Evolutionary conservation across 2,797 vertebrate genomes (phyloP), one percentile per base, ranked within the genome.

Genomic region (Phoxinus dragarum): DNA sequence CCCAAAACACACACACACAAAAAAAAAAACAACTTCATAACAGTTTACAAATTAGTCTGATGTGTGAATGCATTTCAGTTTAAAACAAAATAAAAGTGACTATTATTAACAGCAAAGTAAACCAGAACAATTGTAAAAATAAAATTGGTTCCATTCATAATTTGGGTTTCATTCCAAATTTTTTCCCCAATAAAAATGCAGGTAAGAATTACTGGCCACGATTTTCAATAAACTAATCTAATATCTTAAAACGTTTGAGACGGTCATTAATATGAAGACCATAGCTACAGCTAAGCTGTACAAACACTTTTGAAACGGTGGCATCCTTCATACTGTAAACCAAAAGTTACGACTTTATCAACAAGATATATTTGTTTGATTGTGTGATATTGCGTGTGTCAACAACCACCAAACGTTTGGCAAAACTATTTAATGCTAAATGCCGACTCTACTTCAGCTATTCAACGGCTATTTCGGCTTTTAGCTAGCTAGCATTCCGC

Each of bases 241-340:
- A 61, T 5, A 69, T 59, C 14, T 17, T 52, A 49, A 66, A 64
- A 44, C 34, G 12, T 59, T 52, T 8, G 66, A 69, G 14, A 31
- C 36, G 0, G 27, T 67, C 61, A 38, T 79, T 21, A 71, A 38
- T 40, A 80, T 10, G 38, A 64, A 82, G 64, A 66, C 31, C 31
- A 34, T 3, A 76, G 44, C 44, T 54, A 67, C 44, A 68, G 64
- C 34, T 78, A 23, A 59, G 36, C 40, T 17, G 52, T 85, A 72
- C 61, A 14, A 49, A 85, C 68, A 85, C 52, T 61, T 59, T 64
- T 7, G 9, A 44, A 59, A 64, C 14, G 17, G 59, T 84, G 47
- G 82, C 61, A 47, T 61, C 34, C 71, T 64, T 87, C 80, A 90
- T 80, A 83, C 80, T 76, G 47, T 80, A 88, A 88, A 90, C 88